phyloP scores from a whole-genome alignment of 1,140 invertebrate genomes.

The Eulimnadia texana region DNA sequence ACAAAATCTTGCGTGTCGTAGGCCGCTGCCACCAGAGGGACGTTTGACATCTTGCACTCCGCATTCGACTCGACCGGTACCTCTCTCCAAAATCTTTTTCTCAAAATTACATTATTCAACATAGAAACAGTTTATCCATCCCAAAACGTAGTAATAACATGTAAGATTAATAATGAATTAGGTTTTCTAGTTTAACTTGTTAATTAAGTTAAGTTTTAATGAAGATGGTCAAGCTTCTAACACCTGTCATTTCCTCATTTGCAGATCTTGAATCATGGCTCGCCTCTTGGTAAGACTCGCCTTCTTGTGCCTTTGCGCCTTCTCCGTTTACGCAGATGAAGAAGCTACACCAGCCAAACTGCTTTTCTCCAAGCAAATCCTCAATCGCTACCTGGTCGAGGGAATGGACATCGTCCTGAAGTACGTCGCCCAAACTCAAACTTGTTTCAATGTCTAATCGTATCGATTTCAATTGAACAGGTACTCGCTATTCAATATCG shows the following conservation, averaged over 20 bases:
- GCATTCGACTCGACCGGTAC: not conserved
- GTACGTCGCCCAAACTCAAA: slow-evolving; percentile 34
- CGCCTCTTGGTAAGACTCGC: not conserved
- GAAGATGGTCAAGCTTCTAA: not conserved
- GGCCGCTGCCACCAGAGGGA: not conserved
- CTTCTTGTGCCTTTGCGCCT: not conserved
- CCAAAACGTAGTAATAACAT: too few species aligned
- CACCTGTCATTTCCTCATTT: not conserved
- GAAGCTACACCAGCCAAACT: slow-evolving; percentile 49
- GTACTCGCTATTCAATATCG: slow-evolving; percentile 72
- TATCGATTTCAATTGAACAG: slow-evolving; percentile 22
- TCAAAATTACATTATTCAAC: too few species aligned
- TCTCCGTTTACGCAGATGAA: slow-evolving; percentile 32
- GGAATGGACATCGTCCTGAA: slow-evolving; percentile 91
- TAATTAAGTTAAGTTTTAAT: not conserved
- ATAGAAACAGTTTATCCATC: too few species aligned
- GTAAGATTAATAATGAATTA: too few species aligned
- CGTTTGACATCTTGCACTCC: not conserved
- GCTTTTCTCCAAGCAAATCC: slow-evolving; percentile 70
- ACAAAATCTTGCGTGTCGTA: not conserved
- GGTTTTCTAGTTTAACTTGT: too few species aligned
- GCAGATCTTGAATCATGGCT: not conserved
- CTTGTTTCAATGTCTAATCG: slow-evolving; percentile 13
- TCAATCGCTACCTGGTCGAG: slow-evolving; percentile 98
- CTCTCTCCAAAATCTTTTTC: not conserved